Evolutionary conservation across 2,113 vertebrate species (phyloP), one percentile per base, ranked within the genome.

Genomic region (Cyprichromis sp.): DNA sequence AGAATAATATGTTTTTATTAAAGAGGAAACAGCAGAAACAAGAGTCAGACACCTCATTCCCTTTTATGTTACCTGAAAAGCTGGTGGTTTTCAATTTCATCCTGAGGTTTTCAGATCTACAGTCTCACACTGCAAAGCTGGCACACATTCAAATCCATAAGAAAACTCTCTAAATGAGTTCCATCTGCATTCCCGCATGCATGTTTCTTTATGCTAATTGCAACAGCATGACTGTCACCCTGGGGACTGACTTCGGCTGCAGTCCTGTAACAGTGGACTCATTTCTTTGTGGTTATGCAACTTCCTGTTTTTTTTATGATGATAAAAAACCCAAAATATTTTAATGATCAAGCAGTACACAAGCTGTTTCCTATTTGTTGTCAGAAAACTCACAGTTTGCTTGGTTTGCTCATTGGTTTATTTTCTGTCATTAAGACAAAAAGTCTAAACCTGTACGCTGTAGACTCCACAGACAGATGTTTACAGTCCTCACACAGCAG

Each of bases 221-320:
- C 88, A 89, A 88, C 88, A 45, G 78, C 83, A 68, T 88, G 59
- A 88, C 89, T 85, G 88, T 79, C 80, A 31, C 50, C 24, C 7
- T 36, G 7, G 66, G 42, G 68, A 26, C 55, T n/a, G 2, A 17
- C 29, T 9, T 29, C 24, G 36, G 57, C 31, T 26, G 17, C 47
- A 9, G n/a, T 38, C 13, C 68, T 50, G 52, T 14, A 50, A 50
- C 53, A 40, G 26, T 54, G 7, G 6, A 55, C 55, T 14, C 45
- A 11, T 29, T 29, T 42, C 16, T 71, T 29, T 76, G 71, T 47
- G 24, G 21, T 50, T 19, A 47, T 47, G 24, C 24, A 76, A 50
- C 42, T 29, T 76, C 26, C 40, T 47, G 24, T 0, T 8, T 50
- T 78, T 19, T 29, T 29, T 76, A 12, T 78, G 4, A 78, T 31